phyloP scores from a whole-genome alignment of 2,113 vertebrate species.

The Varanus komodoensis region DNA sequence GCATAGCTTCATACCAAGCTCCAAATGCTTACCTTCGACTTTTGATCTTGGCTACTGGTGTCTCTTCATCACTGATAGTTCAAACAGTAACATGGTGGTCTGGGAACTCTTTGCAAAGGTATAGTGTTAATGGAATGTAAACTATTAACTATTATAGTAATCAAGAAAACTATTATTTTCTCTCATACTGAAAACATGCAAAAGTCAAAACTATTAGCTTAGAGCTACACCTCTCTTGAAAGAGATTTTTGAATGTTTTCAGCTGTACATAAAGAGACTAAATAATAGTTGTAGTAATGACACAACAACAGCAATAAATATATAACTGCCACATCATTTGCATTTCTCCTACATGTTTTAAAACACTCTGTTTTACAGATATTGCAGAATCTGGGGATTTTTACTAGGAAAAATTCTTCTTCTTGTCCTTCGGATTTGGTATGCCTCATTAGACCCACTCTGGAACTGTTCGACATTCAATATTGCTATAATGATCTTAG shows the following conservation, averaged over 20 bases:
- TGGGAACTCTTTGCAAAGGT: slow-evolving; percentile 78
- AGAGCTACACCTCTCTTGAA: background rate
- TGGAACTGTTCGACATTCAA: slow-evolving; percentile 73
- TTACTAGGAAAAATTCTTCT: slow-evolving; percentile 78
- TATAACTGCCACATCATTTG: background rate
- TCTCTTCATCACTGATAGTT: slow-evolving; percentile 74
- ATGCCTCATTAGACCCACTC: slow-evolving; percentile 77
- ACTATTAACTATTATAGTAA: too few species aligned
- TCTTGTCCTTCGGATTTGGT: slow-evolving; percentile 78
- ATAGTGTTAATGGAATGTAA: slow-evolving; percentile 29
- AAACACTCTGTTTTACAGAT: slow-evolving; percentile 62
- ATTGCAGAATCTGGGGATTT: slow-evolving; percentile 79
- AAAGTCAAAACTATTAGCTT: background rate
- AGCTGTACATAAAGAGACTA: too few species aligned
- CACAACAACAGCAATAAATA: background rate
- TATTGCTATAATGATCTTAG: slow-evolving; percentile 60
- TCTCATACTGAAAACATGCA: background rate
- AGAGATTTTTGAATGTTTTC: background rate
- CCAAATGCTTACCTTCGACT: slow-evolving; percentile 70
- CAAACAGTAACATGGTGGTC: slow-evolving; percentile 79
- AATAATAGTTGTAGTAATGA: too few species aligned
- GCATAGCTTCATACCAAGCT: slow-evolving; percentile 75
- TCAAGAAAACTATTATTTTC: background rate
- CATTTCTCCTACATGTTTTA: background rate
- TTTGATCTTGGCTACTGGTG: slow-evolving; percentile 68